Conservation (phyloP, 2,113 vertebrate species). For the Apaloderma vittatum region DNA sequence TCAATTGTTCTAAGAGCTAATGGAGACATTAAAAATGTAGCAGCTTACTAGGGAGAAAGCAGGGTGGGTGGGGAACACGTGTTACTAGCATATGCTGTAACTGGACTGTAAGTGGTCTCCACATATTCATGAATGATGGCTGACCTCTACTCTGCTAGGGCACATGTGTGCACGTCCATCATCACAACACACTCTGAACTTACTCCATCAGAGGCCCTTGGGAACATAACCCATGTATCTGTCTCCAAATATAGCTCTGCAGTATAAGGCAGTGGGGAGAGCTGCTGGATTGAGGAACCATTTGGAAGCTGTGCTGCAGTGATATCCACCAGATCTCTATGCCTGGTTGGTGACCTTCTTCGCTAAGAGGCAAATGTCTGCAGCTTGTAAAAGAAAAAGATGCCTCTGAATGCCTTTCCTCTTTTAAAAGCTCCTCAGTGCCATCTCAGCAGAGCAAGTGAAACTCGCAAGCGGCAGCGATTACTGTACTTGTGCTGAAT, state of each 20-base stretch:
- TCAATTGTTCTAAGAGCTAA: slow-evolving; percentile 29
- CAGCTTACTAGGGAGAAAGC: not conserved
- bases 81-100: slow-evolving; percentile 61
- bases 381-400: slow-evolving; percentile 71
- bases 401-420: slow-evolving; percentile 58
- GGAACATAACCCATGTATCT: slow-evolving; percentile 60
- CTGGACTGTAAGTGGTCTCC: slow-evolving; percentile 53
- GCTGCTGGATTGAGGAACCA: not conserved
- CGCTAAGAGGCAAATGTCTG: slow-evolving; percentile 43
- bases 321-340: slow-evolving; percentile 39
- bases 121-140: slow-evolving; percentile 61
- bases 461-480: not conserved
- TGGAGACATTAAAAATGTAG: slow-evolving; percentile 36
- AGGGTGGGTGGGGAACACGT: not conserved
- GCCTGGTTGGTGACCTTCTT: slow-evolving; percentile 32
- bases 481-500: slow-evolving; percentile 19
- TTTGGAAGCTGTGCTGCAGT: slow-evolving; percentile 55
- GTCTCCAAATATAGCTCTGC: slow-evolving; percentile 74
- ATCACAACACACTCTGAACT: slow-evolving; percentile 56
- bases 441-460: slow-evolving; percentile 16
- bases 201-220: slow-evolving; percentile 47
- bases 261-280: slow-evolving; percentile 56
- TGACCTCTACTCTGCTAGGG: slow-evolving; percentile 19
- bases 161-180: slow-evolving; percentile 82
- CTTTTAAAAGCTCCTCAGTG: slow-evolving; percentile 49